Conservation (phyloP, 2,888 invertebrate genomes). For the Scrobipalpa atriplicella region DNA sequence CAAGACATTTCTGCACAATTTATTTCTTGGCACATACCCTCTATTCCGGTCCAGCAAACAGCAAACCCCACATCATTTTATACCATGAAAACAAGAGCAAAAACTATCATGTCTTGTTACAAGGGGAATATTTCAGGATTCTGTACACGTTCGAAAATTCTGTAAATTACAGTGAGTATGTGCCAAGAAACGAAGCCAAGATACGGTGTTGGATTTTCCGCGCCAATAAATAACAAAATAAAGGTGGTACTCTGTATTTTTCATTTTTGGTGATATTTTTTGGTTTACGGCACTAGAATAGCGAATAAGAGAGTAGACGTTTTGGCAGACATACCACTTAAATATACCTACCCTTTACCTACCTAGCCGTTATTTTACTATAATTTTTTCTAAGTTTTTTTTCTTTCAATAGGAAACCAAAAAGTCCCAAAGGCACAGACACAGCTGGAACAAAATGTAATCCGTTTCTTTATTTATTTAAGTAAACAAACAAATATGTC, state of each 20-base stretch:
- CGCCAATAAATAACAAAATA: constrained; percentile 55
- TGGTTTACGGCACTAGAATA: neutral
- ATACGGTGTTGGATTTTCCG: constrained; percentile 45
- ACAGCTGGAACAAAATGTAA: too few species aligned
- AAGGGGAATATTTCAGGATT: constrained; percentile 12
- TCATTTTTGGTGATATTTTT: constrained; percentile 8
- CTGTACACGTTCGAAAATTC: constrained; percentile 17
- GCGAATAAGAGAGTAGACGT: neutral
- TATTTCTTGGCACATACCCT: neutral
- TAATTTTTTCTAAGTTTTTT: too few species aligned
- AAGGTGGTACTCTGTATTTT: neutral
- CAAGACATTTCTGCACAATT: neutral
- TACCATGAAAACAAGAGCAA: constrained; percentile 12
- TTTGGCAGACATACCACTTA: neutral
- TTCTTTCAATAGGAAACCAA: too few species aligned
- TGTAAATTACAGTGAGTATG: constrained; percentile 40
- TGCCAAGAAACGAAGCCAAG: constrained; percentile 62
- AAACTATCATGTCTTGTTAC: constrained; percentile 28
- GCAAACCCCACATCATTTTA: neutral
- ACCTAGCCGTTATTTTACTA: too few species aligned
- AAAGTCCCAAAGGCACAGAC: too few species aligned
- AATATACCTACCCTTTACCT: too few species aligned
- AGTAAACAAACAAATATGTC: too few species aligned
- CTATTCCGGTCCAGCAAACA: neutral
- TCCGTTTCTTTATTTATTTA: too few species aligned